These are phyloP conservation scores for Rhinichthys osculus DNA, from an alignment of 2,797 vertebrate species.

Conservation along the genomic window DNA sequence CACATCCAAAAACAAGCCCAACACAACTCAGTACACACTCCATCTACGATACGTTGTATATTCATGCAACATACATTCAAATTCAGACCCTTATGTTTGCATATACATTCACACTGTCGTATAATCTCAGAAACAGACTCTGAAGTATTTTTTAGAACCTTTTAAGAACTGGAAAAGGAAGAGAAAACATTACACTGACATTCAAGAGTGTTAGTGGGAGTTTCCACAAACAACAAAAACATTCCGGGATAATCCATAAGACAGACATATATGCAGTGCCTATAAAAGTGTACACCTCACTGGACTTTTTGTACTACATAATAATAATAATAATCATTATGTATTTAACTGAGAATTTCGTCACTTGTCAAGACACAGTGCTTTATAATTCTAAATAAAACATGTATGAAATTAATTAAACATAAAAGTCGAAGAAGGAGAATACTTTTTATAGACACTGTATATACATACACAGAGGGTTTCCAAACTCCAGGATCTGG, in stretches of 20 bases:
- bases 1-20: slow-evolving; percentile 38
- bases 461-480: slow-evolving; percentile 26
- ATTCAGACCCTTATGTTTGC: not conserved
- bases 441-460: slow-evolving; percentile 20
- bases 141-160: slow-evolving; percentile 31
- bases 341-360: not conserved
- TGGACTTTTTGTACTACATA: not conserved
- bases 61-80: slow-evolving; percentile 54
- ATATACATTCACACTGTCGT: slow-evolving; percentile 15
- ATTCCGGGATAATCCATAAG: slow-evolving; percentile 49
- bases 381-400: not conserved
- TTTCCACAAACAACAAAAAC: slow-evolving; percentile 48
- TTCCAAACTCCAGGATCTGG: slow-evolving; percentile 46
- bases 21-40: not conserved
- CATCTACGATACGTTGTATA: not conserved
- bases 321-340: not conserved
- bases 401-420: not conserved
- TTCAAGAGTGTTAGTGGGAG: slow-evolving; percentile 50
- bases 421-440: slow-evolving; percentile 19
- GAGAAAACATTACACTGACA: slow-evolving; percentile 50
- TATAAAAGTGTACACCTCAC: slow-evolving; percentile 2
- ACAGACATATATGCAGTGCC: slow-evolving; percentile 42
- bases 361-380: not conserved
- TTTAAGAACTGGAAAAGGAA: slow-evolving; percentile 13
- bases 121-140: slow-evolving; percentile 2